A percentile compares a stretch with the other conserved stretches of the same genome.
These are phyloP conservation scores for Mycetomoellerius zeteki DNA, from an alignment of 1,140 invertebrate genomes.

Conservation along the genomic window DNA sequence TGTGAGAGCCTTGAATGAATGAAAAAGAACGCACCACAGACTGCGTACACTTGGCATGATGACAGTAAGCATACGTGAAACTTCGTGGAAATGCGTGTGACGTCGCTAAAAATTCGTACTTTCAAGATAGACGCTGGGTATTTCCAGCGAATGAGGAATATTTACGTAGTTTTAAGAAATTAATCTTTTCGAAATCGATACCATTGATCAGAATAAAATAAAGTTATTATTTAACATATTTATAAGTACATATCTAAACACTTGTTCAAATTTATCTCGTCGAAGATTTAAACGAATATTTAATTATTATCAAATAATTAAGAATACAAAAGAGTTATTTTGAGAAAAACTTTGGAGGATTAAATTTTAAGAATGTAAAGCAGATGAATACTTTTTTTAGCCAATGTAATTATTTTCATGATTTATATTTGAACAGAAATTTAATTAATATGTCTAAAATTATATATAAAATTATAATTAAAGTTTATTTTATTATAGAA, in stretches of 20 bases:
- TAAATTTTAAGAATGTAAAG: neutral
- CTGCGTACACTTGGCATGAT: slow-evolving; percentile 66
- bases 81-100: slow-evolving; percentile 17
- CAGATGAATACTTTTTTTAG: neutral
- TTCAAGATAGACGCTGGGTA: slow-evolving; percentile 16
- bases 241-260: neutral
- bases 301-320: neutral
- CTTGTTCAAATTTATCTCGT: neutral
- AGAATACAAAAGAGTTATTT: neutral
- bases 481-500: too few relatives aligned
- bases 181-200: neutral
- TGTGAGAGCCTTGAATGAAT: slow-evolving; percentile 43
- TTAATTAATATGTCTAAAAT: neutral
- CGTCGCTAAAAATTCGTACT: slow-evolving; percentile 32
- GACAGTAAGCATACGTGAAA: slow-evolving; percentile 62
- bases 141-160: neutral
- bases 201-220: neutral
- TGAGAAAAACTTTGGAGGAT: neutral
- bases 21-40: slow-evolving; percentile 58
- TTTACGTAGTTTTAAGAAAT: neutral
- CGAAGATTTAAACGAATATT: neutral
- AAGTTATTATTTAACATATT: neutral
- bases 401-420: neutral
- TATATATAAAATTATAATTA: slow-evolving; percentile 1
- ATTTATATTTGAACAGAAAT: neutral